Evolutionary conservation across 1,140 invertebrate species (phyloP).

Genomic region (Adelges cooleyi): DNA sequence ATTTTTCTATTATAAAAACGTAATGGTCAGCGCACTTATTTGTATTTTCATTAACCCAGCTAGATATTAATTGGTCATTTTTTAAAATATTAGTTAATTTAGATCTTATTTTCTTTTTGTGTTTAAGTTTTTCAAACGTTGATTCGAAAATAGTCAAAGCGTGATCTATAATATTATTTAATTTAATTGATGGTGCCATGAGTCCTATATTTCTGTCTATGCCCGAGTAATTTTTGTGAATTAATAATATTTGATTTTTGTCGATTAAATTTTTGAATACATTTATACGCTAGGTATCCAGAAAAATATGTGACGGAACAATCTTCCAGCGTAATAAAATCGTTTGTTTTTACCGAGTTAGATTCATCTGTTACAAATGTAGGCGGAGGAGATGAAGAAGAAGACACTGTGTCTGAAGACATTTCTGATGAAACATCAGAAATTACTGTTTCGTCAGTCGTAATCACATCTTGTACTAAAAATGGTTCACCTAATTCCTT

Average conservation of each 20-base stretch:
- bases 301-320: not conserved
- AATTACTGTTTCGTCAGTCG: not conserved
- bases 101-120: not conserved
- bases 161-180: not conserved
- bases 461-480: not conserved
- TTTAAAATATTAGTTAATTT: not conserved
- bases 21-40: constrained; percentile 1
- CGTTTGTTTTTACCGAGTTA: not conserved
- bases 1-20: constrained; percentile 8
- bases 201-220: not conserved
- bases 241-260: not conserved
- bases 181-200: not conserved
- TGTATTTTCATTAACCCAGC: not conserved
- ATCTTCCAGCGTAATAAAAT: not conserved
- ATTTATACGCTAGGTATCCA: not conserved
- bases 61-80: not conserved
- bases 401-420: too few relatives aligned
- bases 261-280: not conserved
- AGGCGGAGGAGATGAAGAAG: not conserved
- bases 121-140: too few relatives aligned
- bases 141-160: too few relatives aligned
- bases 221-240: not conserved
- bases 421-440: not conserved
- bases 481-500: too few relatives aligned
- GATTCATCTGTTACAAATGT: not conserved